Evolutionary conservation across 1,140 invertebrate species (phyloP).

Genomic region (Phenacoccus solenopsis): DNA sequence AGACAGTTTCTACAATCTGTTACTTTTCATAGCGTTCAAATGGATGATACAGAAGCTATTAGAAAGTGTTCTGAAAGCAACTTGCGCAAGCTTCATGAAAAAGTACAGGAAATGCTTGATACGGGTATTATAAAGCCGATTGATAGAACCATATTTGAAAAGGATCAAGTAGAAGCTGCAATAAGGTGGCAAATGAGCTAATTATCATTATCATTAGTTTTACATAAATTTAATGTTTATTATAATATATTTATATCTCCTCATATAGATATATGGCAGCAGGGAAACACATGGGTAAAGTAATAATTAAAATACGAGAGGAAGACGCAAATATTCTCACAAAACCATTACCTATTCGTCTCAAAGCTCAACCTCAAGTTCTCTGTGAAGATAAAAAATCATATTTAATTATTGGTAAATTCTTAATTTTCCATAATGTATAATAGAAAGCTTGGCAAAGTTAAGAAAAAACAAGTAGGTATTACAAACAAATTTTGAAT

Average conservation of each 20-base stretch:
- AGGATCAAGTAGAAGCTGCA: background rate
- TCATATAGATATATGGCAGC: conserved; percentile 1
- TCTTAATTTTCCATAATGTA: too few species aligned
- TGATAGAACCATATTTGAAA: background rate
- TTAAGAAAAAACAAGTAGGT: too few species aligned
- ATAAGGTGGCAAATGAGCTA: too few species aligned
- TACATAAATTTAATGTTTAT: too few species aligned
- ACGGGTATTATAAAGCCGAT: background rate
- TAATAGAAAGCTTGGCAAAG: too few species aligned
- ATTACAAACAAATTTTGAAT: too few species aligned
- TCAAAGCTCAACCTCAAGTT: conserved; percentile 41
- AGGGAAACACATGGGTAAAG: conserved; percentile 73
- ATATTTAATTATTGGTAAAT: background rate
- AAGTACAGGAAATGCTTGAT: background rate
- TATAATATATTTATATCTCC: too few species aligned
- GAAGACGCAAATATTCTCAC: conserved; percentile 33
- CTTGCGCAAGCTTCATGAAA: background rate
- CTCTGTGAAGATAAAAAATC: conserved; percentile 23
- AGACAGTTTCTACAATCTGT: background rate
- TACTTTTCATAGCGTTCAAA: background rate
- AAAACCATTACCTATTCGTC: conserved; percentile 28
- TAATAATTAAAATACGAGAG: conserved; percentile 52
- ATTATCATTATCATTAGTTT: too few species aligned
- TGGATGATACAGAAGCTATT: background rate
- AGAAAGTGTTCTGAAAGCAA: background rate